Conservation (phyloP, 1,140 invertebrate genomes). For the Bradysia coprophila region DNA sequence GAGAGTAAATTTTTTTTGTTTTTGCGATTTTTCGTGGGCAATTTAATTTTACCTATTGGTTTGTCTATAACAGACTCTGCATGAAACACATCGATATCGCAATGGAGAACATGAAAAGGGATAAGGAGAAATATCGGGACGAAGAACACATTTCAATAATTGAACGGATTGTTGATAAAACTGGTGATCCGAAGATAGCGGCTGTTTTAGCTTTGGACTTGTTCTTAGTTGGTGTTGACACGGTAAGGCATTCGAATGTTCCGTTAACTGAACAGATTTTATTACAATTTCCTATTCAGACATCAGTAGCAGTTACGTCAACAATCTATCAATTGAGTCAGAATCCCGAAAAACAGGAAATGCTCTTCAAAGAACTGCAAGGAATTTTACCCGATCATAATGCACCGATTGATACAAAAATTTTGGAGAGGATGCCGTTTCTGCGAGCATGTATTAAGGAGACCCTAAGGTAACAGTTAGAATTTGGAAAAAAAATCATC, state of each 20-base stretch:
- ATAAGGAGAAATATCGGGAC: constrained; percentile 14
- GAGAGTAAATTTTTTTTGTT: constrained; percentile 31
- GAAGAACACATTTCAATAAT: constrained; percentile 36
- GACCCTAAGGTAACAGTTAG: constrained; percentile 47
- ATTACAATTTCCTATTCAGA: constrained; percentile 27
- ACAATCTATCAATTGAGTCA: constrained; percentile 61
- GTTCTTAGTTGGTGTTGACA: constrained; percentile 73
- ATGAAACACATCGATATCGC: constrained; percentile 34
- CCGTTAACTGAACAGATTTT: neutral
- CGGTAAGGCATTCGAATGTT: constrained; percentile 31
- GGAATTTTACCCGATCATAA: constrained; percentile 32
- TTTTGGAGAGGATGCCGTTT: constrained; percentile 53
- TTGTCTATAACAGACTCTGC: constrained; percentile 31
- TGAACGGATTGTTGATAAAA: constrained; percentile 37
- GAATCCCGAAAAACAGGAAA: constrained; percentile 53
- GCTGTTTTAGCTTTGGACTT: constrained; percentile 61
- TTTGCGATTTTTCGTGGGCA: too few species aligned
- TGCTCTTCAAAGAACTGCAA: constrained; percentile 48
- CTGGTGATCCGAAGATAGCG: constrained; percentile 46
- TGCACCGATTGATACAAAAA: constrained; percentile 35
- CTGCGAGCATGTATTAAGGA: constrained; percentile 80
- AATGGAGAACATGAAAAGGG: constrained; percentile 27
- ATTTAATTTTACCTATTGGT: too few species aligned
- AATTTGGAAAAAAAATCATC: neutral
- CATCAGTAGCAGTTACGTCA: constrained; percentile 57